A percentile compares a stretch with the other conserved stretches of the same genome.
phyloP scores from a whole-genome alignment of 2,113 vertebrate genomes.

The Myrmecobius fasciatus region DNA sequence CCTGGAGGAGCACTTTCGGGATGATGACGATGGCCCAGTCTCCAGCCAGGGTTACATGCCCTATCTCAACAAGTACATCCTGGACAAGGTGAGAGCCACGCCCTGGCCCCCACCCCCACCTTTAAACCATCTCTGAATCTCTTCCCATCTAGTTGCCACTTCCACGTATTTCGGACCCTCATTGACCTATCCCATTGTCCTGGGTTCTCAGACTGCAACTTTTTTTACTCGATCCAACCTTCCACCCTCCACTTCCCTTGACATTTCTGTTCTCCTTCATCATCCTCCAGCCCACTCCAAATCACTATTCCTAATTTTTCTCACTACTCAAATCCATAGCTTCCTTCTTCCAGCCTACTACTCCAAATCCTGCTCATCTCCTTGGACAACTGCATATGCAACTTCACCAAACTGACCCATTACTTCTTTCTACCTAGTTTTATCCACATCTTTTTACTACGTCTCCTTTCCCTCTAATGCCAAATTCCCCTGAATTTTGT shows the following conservation, averaged over 20 bases:
- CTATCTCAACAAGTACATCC: conserved; percentile 90
- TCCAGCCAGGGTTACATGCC: conserved; percentile 99
- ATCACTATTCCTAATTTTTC: neutral
- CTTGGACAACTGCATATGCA: neutral
- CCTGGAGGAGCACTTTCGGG: conserved; percentile 96
- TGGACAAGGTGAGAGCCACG: conserved; percentile 84
- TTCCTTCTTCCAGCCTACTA: neutral
- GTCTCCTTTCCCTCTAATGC: neutral
- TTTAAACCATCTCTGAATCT: neutral
- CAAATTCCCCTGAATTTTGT: neutral
- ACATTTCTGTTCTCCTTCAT: neutral
- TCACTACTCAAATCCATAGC: neutral
- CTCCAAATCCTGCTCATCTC: neutral
- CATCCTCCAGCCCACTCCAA: too few species aligned
- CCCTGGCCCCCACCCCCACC: neutral
- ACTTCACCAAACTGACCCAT: neutral
- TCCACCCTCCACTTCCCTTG: neutral
- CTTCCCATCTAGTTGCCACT: fast-evolving
- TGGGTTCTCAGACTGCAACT: neutral
- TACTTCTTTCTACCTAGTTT: too few species aligned
- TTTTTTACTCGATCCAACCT: neutral
- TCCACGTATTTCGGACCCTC: fast-evolving
- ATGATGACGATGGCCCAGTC: conserved; percentile 94
- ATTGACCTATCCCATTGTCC: neutral
- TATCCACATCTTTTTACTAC: neutral